Conservation (phyloP, 1,140 invertebrate species). For the Nephila pilipes region DNA sequence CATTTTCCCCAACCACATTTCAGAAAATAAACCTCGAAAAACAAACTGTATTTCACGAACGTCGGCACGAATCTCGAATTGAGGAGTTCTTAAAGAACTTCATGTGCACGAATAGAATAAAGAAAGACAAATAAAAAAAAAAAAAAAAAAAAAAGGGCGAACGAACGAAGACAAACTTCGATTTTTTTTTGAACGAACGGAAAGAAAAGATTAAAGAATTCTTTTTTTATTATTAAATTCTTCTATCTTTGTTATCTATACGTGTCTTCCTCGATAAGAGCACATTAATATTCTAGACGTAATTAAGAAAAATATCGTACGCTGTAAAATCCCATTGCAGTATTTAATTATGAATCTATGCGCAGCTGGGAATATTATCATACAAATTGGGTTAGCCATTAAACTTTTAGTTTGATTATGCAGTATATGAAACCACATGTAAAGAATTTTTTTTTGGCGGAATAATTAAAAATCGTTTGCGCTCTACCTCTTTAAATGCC, state of each 20-base stretch:
- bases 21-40: neutral
- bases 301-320: neutral
- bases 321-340: neutral
- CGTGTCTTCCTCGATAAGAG: neutral
- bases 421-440: neutral
- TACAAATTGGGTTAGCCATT: neutral
- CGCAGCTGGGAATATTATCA: conserved; percentile 2
- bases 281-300: conserved; percentile 12
- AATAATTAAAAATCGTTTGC: neutral
- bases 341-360: neutral
- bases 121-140: neutral
- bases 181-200: neutral
- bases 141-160: neutral
- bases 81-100: neutral
- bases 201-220: neutral
- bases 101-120: neutral
- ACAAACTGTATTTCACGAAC: conserved; percentile 13
- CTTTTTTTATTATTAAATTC: neutral
- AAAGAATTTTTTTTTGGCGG: neutral
- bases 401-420: neutral
- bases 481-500: too few species aligned
- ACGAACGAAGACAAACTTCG: neutral
- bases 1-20: neutral
- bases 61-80: neutral
- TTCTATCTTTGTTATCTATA: neutral